These are phyloP conservation scores for Leptothorax acervorum DNA, from an alignment of 2,888 invertebrate genomes.

Conservation along the genomic window DNA sequence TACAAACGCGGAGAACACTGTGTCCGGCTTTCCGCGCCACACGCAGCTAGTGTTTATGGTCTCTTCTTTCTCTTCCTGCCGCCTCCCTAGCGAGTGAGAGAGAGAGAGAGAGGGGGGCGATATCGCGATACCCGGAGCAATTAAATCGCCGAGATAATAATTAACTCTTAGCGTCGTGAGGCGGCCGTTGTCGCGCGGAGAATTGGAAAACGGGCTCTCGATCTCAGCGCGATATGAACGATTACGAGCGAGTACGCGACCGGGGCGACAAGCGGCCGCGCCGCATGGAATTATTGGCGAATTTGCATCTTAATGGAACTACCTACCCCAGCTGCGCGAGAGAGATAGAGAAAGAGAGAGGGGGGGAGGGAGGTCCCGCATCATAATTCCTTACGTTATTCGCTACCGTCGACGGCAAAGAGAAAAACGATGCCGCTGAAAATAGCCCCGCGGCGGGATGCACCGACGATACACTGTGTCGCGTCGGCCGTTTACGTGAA, in stretches of 20 bases:
- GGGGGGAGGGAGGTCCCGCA: slow-evolving; percentile 45
- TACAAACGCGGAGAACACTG: slow-evolving; percentile 66
- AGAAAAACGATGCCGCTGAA: slow-evolving; percentile 70
- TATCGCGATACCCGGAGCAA: slow-evolving; percentile 79
- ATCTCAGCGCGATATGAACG: slow-evolving; percentile 67
- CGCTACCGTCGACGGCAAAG: slow-evolving; percentile 74
- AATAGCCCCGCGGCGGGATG: slow-evolving; percentile 61
- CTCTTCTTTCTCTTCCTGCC: slow-evolving; percentile 30
- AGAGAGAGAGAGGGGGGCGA: slow-evolving; percentile 28
- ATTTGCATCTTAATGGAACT: slow-evolving; percentile 85
- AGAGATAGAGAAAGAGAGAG: not conserved
- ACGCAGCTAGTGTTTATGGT: slow-evolving; percentile 63
- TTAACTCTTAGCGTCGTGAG: slow-evolving; percentile 79
- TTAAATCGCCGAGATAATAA: slow-evolving; percentile 83
- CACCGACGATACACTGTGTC: slow-evolving; percentile 40
- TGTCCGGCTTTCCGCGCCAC: slow-evolving; percentile 64
- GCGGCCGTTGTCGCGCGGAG: slow-evolving; percentile 77
- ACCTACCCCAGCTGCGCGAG: slow-evolving; percentile 72
- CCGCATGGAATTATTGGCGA: slow-evolving; percentile 82
- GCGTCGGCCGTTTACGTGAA: slow-evolving; percentile 63
- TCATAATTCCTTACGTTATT: slow-evolving; percentile 73
- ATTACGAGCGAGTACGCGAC: slow-evolving; percentile 72
- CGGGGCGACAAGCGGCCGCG: slow-evolving; percentile 79
- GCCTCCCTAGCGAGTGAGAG: not conserved
- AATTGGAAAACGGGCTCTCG: slow-evolving; percentile 80